Conservation (phyloP, 2,797 vertebrate genomes). For the Sebastes iracundus region DNA sequence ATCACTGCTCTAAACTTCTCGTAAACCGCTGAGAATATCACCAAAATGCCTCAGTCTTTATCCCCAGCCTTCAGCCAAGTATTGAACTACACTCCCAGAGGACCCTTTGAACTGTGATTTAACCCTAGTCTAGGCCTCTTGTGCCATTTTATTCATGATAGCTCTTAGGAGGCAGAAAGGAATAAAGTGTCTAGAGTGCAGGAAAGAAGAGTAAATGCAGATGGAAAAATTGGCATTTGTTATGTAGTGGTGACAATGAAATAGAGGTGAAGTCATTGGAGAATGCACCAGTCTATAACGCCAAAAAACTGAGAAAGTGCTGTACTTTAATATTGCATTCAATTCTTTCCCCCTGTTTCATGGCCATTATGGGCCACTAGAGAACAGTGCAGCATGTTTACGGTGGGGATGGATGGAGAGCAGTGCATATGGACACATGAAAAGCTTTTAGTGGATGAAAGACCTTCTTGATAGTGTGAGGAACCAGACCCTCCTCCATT, state of each 20-base stretch:
- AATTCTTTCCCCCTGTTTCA: not conserved
- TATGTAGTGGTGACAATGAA: not conserved
- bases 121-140: not conserved
- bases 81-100: constrained; percentile 2
- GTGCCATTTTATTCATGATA: constrained; percentile 48
- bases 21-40: constrained; percentile 19
- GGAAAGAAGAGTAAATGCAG: not conserved
- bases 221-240: not conserved
- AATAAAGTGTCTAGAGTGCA: constrained; percentile 18
- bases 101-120: constrained; percentile 35
- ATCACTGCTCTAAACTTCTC: constrained; percentile 23
- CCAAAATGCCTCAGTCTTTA: constrained; percentile 3
- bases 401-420: not conserved
- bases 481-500: not conserved
- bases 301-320: not conserved
- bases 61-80: not conserved
- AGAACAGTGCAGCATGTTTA: constrained; percentile 1
- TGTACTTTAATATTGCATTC: constrained; percentile 13
- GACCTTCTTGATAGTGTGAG: constrained; percentile 7
- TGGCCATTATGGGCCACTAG: not conserved
- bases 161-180: constrained; percentile 9
- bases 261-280: not conserved
- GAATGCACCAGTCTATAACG: not conserved
- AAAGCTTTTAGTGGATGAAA: constrained; percentile 51
- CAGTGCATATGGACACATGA: not conserved